Conservation (phyloP, 1,140 invertebrate genomes). For the Drosophila lowei region DNA sequence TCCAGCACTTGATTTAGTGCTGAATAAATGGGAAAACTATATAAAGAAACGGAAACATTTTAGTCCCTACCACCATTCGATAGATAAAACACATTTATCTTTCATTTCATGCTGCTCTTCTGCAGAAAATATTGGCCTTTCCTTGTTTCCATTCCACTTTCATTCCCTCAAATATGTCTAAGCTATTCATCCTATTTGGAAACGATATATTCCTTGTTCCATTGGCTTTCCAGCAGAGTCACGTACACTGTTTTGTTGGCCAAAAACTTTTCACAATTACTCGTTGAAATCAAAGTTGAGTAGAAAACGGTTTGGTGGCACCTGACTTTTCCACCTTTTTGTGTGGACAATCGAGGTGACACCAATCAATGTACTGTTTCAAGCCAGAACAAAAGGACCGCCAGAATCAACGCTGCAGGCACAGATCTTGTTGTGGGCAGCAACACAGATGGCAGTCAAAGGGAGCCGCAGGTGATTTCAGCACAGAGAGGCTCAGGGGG, state of each 20-base stretch:
- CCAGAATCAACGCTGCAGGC: not conserved
- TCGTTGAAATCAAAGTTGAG: too few relatives aligned
- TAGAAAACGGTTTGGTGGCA: too few relatives aligned
- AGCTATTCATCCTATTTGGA: too few relatives aligned
- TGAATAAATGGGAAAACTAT: conserved; percentile 8
- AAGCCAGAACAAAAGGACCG: not conserved
- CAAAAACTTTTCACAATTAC: not conserved
- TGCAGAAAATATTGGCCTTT: too few relatives aligned
- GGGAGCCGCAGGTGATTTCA: conserved; percentile 1
- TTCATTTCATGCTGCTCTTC: not conserved
- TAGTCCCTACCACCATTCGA: conserved; percentile 3
- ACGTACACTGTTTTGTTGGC: too few relatives aligned
- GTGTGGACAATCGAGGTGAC: not conserved
- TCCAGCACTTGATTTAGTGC: too few relatives aligned
- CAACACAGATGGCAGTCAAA: conserved; percentile 1
- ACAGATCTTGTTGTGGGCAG: not conserved
- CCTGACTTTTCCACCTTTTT: not conserved
- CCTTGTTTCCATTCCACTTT: too few relatives aligned
- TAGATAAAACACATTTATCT: conserved; percentile 14
- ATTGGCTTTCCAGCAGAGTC: too few relatives aligned
- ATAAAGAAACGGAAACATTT: conserved; percentile 17
- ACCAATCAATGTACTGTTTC: conserved; percentile 8
- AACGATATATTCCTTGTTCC: too few relatives aligned
- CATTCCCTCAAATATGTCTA: too few relatives aligned
- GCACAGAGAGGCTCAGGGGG: conserved; percentile 6